Evolutionary conservation across 2,888 invertebrate genomes (phyloP), one percentile per base, ranked within the genome.

Genomic region (Papilio gigon): DNA sequence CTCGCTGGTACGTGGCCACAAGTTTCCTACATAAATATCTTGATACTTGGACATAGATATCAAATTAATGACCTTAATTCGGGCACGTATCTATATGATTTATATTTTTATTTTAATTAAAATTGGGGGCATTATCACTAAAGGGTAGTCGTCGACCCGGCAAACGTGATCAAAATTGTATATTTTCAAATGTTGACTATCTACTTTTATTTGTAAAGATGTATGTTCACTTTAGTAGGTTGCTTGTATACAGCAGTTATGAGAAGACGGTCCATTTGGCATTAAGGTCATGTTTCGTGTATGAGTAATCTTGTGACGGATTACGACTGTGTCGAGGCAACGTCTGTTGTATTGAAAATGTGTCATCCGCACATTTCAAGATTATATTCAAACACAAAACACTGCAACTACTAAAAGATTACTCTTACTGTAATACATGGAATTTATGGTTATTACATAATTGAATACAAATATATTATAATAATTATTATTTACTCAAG

Each of bases 1-100:
- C 60, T 67, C 67, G 67, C 30, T 61, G 40, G 50, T 60, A 60
- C 59, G 25, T 67, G 40, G 27, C 33, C 20, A 37, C 61, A 50
- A 50, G 37, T 60, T 67, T 61, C 37, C 50, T 67, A 50, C 40
- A 30, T 37, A 12, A 44, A 59, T 27, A 47, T 47, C 47, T 63
- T 63, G 37, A 61, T 62, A 63, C 11, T n/a, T 22, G 11, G 12
- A 47, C 42, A 47, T 62, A 62, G 53, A 56, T 56, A 56, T 56
- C 53, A 56, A 56, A 30, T 14, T 56, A 56, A 56, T 56, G 14
- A 56, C 27, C 1, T 56, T 56, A n/a, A 56, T 56, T 56, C 30
- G 27, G 30, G 17, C n/a, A 8, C 27, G n/a, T 53, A 53, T 30
- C 53, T 30, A 56, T 27, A 53, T 53, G 14, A 53, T 25, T 50